Percentiles rank a stretch among this genome's conserved stretches.
Evolutionary conservation across 2,113 vertebrate species (phyloP).

Genomic region (Panthera uncia): DNA sequence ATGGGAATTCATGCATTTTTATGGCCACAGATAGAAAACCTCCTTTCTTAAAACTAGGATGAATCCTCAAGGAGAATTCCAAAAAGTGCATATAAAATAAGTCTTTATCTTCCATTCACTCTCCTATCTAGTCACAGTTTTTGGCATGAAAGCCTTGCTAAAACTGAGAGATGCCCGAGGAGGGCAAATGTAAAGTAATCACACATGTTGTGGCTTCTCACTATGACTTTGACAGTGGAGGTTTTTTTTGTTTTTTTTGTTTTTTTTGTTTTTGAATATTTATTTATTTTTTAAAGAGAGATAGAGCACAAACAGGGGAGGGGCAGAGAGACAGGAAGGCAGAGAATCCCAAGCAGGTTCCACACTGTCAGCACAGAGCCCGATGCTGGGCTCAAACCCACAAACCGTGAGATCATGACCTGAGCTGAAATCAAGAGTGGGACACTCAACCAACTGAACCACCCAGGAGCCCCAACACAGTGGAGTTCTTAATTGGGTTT

Average conservation of each 20-base stretch:
- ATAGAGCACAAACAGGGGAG: too few species aligned
- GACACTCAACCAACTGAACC: too few species aligned
- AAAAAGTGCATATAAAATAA: background rate
- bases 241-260: background rate
- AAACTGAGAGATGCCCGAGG: background rate
- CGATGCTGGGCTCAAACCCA: too few species aligned
- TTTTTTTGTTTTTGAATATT: too few species aligned
- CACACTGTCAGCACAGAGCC: too few species aligned
- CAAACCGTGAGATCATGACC: too few species aligned
- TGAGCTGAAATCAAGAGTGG: too few species aligned
- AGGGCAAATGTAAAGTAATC: background rate
- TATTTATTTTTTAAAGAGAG: too few species aligned
- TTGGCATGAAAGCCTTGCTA: background rate
- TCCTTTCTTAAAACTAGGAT: background rate
- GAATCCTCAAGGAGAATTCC: background rate
- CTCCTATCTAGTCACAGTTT: background rate
- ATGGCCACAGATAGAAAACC: background rate
- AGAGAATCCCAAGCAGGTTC: too few species aligned
- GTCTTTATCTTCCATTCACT: background rate
- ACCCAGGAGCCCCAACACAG: background rate
- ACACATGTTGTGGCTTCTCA: background rate
- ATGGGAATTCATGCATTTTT: background rate
- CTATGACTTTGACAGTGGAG: background rate
- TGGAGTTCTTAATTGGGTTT: background rate
- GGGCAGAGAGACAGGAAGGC: too few species aligned